Conservation (phyloP, 30 jellyfish, hydroid and myxozoan species). For the Aurelia sp. region DNA sequence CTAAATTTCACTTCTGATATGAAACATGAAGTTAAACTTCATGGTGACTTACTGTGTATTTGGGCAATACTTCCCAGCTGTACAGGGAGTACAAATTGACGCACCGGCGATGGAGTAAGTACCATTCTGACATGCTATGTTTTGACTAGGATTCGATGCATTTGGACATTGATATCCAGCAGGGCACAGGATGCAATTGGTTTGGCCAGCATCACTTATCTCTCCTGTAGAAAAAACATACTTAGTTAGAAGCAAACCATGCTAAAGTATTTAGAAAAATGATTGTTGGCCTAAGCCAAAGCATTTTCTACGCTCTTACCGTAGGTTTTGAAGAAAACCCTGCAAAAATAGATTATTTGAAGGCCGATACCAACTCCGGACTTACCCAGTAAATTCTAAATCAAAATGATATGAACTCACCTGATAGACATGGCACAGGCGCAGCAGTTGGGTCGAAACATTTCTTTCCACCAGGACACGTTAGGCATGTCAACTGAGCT, state of each 20-base stretch:
- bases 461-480: conserved; percentile 88
- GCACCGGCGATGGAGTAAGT: conserved; percentile 87
- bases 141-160: conserved; percentile 73
- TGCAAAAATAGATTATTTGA: too few relatives aligned
- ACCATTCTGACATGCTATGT: conserved; percentile 77
- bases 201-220: conserved; percentile 83
- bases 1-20: too few relatives aligned
- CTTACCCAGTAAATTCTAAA: too few relatives aligned
- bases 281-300: too few relatives aligned
- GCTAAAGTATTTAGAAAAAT: too few relatives aligned
- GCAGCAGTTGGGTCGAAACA: conserved; percentile 84
- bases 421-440: conserved; percentile 82
- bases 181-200: conserved; percentile 83
- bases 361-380: too few relatives aligned
- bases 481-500: conserved; percentile 60
- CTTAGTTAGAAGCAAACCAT: neutral
- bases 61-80: conserved; percentile 91
- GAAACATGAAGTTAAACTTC: too few relatives aligned
- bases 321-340: too few relatives aligned
- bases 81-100: conserved; percentile 73
- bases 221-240: conserved; percentile 66
- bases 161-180: conserved; percentile 94
- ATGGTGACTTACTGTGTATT: conserved; percentile 54
- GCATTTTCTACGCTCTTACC: too few relatives aligned
- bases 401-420: conserved; percentile 18